Evolutionary conservation across 37 sponge, comb jelly and placozoan genomes (phyloP).

Genomic region (Sycon ciliatum): DNA sequence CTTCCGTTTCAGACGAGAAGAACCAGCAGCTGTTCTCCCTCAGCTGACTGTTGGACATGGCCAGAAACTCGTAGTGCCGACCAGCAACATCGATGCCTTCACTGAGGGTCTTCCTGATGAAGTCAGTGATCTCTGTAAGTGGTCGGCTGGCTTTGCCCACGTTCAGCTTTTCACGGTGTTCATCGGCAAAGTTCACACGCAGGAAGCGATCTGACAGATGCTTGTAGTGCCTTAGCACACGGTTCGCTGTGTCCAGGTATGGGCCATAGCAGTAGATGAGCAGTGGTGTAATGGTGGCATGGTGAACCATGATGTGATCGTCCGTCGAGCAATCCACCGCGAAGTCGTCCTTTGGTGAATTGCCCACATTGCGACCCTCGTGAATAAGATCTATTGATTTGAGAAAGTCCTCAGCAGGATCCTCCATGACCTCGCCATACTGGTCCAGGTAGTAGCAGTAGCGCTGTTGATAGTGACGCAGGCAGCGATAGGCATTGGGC

Average conservation of each 20-base stretch:
- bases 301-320: not conserved
- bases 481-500: not conserved
- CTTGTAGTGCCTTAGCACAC: conserved; percentile 16
- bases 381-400: not conserved
- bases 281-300: conserved; percentile 16
- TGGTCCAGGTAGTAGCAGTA: not conserved
- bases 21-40: conserved; percentile 12
- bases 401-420: not conserved
- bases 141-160: not conserved
- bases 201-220: conserved; percentile 18
- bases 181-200: conserved; percentile 29
- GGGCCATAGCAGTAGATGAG: conserved; percentile 17
- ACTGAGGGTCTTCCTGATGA: not conserved
- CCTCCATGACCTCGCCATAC: not conserved
- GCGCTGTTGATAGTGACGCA: not conserved
- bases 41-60: conserved; percentile 1
- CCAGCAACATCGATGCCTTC: not conserved
- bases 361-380: not conserved
- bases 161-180: conserved; percentile 1
- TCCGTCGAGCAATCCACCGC: not conserved
- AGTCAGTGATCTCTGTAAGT: not conserved
- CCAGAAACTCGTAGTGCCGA: conserved; percentile 1
- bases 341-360: not conserved
- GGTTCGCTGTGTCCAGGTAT: conserved; percentile 22
- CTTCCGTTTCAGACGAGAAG: not conserved